A percentile compares a stretch with the other conserved stretches of the same genome.
phyloP scores from a whole-genome alignment of 2,888 invertebrate genomes.

The Campopleginae sp. region DNA sequence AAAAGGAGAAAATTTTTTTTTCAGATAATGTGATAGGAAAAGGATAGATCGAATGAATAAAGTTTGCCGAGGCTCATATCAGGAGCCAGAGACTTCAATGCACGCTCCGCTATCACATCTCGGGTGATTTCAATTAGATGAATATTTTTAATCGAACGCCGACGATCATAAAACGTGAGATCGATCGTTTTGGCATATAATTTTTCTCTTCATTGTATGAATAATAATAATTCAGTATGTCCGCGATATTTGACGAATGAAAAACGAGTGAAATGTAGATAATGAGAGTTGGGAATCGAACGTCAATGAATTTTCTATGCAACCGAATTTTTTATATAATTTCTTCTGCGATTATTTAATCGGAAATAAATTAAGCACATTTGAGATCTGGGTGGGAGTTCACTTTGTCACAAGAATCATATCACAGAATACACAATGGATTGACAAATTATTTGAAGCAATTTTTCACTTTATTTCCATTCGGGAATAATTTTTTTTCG shows the following conservation, averaged over 20 bases:
- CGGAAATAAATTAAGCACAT: constrained; percentile 5
- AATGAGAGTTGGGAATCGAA: not conserved
- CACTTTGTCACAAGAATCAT: constrained; percentile 27
- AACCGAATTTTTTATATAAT: not conserved
- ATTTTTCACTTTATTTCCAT: constrained; percentile 13
- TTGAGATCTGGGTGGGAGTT: not conserved
- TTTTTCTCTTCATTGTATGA: not conserved
- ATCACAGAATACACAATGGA: not conserved
- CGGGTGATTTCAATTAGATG: constrained; percentile 29
- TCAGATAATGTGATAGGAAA: not conserved
- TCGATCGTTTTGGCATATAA: not conserved
- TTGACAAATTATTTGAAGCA: constrained; percentile 4
- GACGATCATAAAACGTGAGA: not conserved
- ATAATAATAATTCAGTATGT: not conserved
- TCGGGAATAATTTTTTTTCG: not conserved
- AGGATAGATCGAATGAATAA: not conserved
- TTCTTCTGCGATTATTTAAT: constrained; percentile 17
- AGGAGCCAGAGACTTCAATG: constrained; percentile 44
- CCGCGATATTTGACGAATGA: not conserved
- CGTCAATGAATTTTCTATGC: not conserved
- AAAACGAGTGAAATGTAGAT: not conserved
- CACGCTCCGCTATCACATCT: constrained; percentile 3
- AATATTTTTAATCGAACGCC: not conserved
- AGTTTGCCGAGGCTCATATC: not conserved
- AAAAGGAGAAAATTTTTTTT: too few relatives aligned